Evolutionary conservation across 2,888 invertebrate genomes (phyloP).

Genomic region (Cephus nigrinus): DNA sequence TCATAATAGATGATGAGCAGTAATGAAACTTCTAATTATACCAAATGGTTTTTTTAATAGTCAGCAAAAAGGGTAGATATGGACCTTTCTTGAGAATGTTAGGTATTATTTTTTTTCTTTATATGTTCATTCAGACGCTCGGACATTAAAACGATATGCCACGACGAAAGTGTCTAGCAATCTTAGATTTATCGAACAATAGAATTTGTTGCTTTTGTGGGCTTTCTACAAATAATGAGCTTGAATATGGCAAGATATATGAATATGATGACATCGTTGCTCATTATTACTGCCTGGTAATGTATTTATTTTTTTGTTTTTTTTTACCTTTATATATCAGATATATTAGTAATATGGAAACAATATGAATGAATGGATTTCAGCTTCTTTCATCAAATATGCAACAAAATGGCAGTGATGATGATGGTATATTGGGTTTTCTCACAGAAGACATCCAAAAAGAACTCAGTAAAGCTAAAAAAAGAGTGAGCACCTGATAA

Average conservation of each 20-base stretch:
- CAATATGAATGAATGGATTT: slow-evolving; percentile 38
- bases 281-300: slow-evolving; percentile 83
- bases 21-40: neutral
- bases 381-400: slow-evolving; percentile 79
- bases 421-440: slow-evolving; percentile 81
- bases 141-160: neutral
- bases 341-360: neutral
- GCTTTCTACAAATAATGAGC: slow-evolving; percentile 68
- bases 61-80: neutral
- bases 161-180: neutral
- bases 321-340: neutral
- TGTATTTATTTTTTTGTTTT: neutral
- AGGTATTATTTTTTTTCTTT: neutral
- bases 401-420: slow-evolving; percentile 75
- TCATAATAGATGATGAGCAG: neutral
- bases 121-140: neutral
- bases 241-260: slow-evolving; percentile 71
- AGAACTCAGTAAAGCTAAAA: slow-evolving; percentile 74
- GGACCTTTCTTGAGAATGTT: too few species aligned
- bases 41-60: neutral
- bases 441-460: slow-evolving; percentile 74
- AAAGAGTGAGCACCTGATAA: slow-evolving; percentile 68
- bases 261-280: slow-evolving; percentile 71
- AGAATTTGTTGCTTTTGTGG: slow-evolving; percentile 70
- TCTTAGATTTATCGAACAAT: slow-evolving; percentile 31